Evolutionary conservation across 2,797 vertebrate genomes (phyloP), one percentile per base, ranked within the genome.

Genomic region (Alcedo quadribrachys): DNA sequence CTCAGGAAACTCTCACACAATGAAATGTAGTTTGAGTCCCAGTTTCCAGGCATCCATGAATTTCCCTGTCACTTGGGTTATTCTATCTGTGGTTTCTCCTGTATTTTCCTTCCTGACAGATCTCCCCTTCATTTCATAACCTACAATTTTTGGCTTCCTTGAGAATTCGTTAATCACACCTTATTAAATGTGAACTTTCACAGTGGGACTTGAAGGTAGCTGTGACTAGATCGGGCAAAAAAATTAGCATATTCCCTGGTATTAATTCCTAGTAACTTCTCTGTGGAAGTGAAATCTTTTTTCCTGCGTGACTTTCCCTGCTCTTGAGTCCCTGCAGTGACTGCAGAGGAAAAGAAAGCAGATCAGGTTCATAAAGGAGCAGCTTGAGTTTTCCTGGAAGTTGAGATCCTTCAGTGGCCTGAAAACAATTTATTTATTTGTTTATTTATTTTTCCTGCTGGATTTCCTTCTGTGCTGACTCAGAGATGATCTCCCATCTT

Each of bases 161-260:
- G 51, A 94, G 76, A 67, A 90, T 95, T 95, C 1, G 86, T 94
- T 94, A 93, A 90, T 94, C 92, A 87, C 93, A 95, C 94, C 93
- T 94, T 96, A 96, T 96, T 95, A 96, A 95, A 96, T 73, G 87
- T 89, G 92, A 95, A 94, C 93, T 94, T 95, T 94, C 92, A 81
- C 92, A 95, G 93, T 94, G 90, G 76, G 92, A 87, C 76, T 78
- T 77, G 82, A 93, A 90, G 79, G 86, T 89, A 95, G 88, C 90
- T 93, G 95, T 85, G 93, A 92, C 28, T 76, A 70, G 93, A 85
- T 69, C 0, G 25, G 71, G 53, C 5, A 53, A 66, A 79, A 83
- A 65, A 67, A 82, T 27, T 68, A 81, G 45, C 73, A 61, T 75
- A 85, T 70, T 85, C 42, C 42, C 55, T 54, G 17, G 20, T 80